Evolutionary conservation across 2,113 vertebrate species (phyloP).

Genomic region (Danionella cerebrum): DNA sequence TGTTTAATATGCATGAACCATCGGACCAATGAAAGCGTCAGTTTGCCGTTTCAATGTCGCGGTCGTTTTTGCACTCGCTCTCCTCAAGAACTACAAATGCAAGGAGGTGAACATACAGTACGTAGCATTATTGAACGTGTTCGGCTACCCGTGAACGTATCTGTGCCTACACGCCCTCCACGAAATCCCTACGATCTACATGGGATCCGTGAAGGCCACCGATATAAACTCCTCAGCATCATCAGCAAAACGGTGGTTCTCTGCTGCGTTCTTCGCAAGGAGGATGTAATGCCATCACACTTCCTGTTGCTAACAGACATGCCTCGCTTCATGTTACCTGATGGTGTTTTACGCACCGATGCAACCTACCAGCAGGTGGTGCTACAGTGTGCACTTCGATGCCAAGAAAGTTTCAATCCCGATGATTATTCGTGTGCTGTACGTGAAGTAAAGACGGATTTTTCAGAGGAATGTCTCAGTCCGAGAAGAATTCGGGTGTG

Average conservation of each 20-base stretch:
- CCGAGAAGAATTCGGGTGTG: constrained; percentile 77
- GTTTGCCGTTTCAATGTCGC: constrained; percentile 91
- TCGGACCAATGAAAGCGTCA: constrained; percentile 95
- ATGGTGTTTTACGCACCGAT: constrained; percentile 72
- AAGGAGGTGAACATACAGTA: constrained; percentile 92
- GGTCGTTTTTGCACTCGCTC: constrained; percentile 96
- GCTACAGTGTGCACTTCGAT: constrained; percentile 77
- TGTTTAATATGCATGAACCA: constrained; percentile 98
- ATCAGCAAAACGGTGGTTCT: constrained; percentile 96
- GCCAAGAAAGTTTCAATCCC: constrained; percentile 82
- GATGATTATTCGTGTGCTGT: constrained; percentile 91
- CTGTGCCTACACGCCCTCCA: constrained; percentile 82
- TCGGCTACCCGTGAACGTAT: constrained; percentile 89
- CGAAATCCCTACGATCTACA: constrained; percentile 92
- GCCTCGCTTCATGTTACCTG: constrained; percentile 86
- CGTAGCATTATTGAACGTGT: constrained; percentile 96
- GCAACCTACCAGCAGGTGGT: constrained; percentile 78
- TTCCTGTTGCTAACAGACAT: constrained; percentile 88
- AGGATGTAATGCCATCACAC: constrained; percentile 83
- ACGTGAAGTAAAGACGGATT: constrained; percentile 80
- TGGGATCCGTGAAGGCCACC: constrained; percentile 87
- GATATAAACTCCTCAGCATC: constrained; percentile 96
- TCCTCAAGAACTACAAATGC: constrained; percentile 90
- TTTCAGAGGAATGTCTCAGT: constrained; percentile 80
- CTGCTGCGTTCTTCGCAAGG: constrained; percentile 82